Conservation (phyloP, 2,888 invertebrate species). For the Heliconius hortense region DNA sequence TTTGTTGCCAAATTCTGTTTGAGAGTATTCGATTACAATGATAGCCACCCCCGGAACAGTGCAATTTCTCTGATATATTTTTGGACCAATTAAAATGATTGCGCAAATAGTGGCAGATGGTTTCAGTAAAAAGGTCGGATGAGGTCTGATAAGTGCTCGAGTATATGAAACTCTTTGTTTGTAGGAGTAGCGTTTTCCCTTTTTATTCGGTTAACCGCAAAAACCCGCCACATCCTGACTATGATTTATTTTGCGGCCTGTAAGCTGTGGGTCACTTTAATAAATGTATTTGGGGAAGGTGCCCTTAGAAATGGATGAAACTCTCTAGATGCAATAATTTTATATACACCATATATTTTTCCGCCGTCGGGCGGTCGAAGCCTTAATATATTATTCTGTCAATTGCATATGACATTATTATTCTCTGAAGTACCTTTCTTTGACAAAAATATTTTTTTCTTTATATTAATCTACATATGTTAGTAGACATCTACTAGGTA, state of each 20-base stretch:
- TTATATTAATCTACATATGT: background rate
- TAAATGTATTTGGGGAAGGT: slow-evolving; percentile 78
- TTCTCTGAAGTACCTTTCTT: slow-evolving; percentile 23
- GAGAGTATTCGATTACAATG: slow-evolving; percentile 38
- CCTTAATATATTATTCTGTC: slow-evolving; percentile 39
- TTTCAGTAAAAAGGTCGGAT: slow-evolving; percentile 24
- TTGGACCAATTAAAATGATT: slow-evolving; percentile 30
- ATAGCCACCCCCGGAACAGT: slow-evolving; percentile 28
- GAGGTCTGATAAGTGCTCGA: slow-evolving; percentile 19
- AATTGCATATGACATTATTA: slow-evolving; percentile 38
- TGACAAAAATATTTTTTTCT: background rate
- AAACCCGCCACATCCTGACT: slow-evolving; percentile 73
- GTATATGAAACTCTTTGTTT: slow-evolving; percentile 33
- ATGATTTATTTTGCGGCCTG: slow-evolving; percentile 78
- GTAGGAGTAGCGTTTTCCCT: slow-evolving; percentile 53
- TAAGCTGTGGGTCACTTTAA: slow-evolving; percentile 79
- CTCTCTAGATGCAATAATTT: slow-evolving; percentile 72
- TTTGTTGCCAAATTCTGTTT: slow-evolving; percentile 44
- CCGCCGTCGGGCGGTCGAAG: slow-evolving; percentile 20
- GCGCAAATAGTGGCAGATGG: slow-evolving; percentile 26
- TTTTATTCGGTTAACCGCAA: slow-evolving; percentile 68
- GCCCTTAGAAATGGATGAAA: slow-evolving; percentile 68
- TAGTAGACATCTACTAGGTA: background rate
- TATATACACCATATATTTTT: slow-evolving; percentile 52
- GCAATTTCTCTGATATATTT: slow-evolving; percentile 20